Evolutionary conservation across 2,888 invertebrate species (phyloP), one percentile per base, ranked within the genome.

Genomic region (Tigriopus californicus): DNA sequence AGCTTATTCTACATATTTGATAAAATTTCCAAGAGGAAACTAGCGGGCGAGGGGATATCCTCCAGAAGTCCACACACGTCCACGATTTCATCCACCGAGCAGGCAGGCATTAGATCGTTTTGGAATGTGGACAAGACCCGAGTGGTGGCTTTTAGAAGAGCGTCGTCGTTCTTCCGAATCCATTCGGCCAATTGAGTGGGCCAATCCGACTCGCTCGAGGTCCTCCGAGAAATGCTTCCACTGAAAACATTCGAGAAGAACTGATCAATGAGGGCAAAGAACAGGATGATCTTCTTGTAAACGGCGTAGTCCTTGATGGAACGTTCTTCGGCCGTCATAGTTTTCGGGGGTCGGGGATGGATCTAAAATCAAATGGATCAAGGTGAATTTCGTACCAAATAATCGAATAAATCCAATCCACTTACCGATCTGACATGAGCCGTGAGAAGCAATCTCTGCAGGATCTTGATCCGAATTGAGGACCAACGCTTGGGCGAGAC

Each of bases 151-250:
- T 94, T 92, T 22, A 90, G 75, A 74, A 94, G 79, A 5, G 79
- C 78, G 70, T 90, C 90, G 74, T 97, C 95, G 73, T 89, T 91
- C 71, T 89, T 84, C 1, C 95, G 82, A 67, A 95, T 87, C 70
- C 85, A 91, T 70, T 92, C 91, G 20, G 92, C 92, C 60, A 95
- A 74, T 62, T 82, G 81, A 51, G 82, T 78, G 25, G 92, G 82
- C 95, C 95, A 95, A 65, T 85, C 85, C 51, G 60, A 41, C 24
- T 41, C 13, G 41, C 62, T 22, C 59, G 25, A 25, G 52, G 52
- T 60, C 33, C 33, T 33, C 22, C 52, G 13, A 18, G 22, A 13
- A 40, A 60, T 12, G 11, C 42, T 46, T 10, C 25, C 20, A 24
- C 87, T 88, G 71, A 91, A 91, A 71, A 91, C 81, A 66, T 82